These are phyloP conservation scores for Drosophila affinis DNA, from an alignment of 2,888 invertebrate genomes.

Conservation along the genomic window DNA sequence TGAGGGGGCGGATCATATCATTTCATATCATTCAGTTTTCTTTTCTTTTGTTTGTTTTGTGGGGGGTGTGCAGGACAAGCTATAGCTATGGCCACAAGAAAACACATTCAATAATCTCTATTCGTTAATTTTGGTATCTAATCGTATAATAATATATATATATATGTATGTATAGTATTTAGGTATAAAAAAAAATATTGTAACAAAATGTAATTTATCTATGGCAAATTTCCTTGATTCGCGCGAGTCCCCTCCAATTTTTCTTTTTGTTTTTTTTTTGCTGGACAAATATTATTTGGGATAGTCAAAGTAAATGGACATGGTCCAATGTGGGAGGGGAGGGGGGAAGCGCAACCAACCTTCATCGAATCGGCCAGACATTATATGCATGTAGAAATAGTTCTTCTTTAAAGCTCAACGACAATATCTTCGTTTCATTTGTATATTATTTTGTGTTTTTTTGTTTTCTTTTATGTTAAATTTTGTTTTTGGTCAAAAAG, in stretches of 20 bases:
- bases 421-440: conserved; percentile 25
- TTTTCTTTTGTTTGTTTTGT: conserved; percentile 8
- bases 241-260: conserved; percentile 2
- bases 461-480: conserved; percentile 6
- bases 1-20: background rate
- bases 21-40: background rate
- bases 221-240: conserved; percentile 9
- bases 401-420: conserved; percentile 55
- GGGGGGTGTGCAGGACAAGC: conserved; percentile 31
- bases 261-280: background rate
- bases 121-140: conserved; percentile 37
- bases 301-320: background rate
- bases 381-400: background rate
- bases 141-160: conserved; percentile 5
- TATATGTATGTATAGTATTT: background rate
- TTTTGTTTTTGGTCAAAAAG: conserved; percentile 56
- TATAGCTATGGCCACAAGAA: conserved; percentile 20
- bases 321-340: background rate
- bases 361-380: background rate
- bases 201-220: conserved; percentile 26
- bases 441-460: conserved; percentile 15
- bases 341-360: background rate
- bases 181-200: background rate
- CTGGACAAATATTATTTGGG: background rate
- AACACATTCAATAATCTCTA: conserved; percentile 31